These are phyloP conservation scores for Caenorhabditis angaria DNA, from an alignment of 2,888 invertebrate genomes.

Conservation along the genomic window DNA sequence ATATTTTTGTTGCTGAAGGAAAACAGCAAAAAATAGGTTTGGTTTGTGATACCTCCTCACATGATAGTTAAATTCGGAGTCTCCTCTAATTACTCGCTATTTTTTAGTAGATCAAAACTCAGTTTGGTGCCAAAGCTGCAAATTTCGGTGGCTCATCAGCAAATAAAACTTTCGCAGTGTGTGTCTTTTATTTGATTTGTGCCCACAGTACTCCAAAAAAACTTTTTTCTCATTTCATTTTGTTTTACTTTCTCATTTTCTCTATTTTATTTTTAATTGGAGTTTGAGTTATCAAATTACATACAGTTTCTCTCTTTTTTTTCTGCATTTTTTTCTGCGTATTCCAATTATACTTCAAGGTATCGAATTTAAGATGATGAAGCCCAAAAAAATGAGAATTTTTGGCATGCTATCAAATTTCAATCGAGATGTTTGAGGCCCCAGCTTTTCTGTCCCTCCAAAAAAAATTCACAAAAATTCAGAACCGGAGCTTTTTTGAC, in stretches of 20 bases:
- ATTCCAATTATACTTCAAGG: background rate
- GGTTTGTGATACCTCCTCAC: no score
- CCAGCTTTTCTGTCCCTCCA: background rate
- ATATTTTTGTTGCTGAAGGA: background rate
- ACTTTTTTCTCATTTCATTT: conserved; percentile 6
- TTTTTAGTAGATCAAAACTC: conserved; percentile 3
- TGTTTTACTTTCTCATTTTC: background rate
- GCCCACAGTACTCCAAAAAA: background rate
- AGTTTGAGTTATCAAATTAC: background rate
- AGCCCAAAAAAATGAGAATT: background rate
- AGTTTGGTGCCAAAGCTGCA: background rate
- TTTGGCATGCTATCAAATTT: background rate
- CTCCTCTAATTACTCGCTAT: conserved; percentile 1
- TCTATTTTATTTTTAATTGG: background rate
- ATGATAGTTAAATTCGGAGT: conserved; percentile 4
- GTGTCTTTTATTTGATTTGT: background rate
- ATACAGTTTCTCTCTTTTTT: background rate
- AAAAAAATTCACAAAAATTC: no score
- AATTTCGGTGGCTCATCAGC: conserved; percentile 10
- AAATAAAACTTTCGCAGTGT: background rate
- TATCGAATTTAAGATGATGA: background rate
- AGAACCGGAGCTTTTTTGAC: background rate
- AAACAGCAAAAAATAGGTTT: no score
- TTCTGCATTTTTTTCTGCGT: background rate
- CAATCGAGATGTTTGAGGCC: background rate